A percentile compares a stretch with the other conserved stretches of the same genome.
Evolutionary conservation across 2,888 invertebrate species (phyloP).

Genomic region (Eulithis testata): DNA sequence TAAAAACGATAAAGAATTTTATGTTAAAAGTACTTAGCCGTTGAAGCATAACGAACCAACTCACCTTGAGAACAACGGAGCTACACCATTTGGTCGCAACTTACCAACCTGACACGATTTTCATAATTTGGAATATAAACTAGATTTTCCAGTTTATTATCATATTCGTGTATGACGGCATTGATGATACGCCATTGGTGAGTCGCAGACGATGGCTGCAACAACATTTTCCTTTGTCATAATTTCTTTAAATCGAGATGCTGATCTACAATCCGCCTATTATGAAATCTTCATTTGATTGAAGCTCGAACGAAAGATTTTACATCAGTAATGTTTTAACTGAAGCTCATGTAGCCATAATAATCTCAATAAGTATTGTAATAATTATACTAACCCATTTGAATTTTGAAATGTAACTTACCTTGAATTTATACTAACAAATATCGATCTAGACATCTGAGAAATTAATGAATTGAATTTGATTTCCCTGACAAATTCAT

Average conservation of each 20-base stretch:
- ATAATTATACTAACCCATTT: no score
- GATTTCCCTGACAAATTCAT: no score
- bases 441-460: no score
- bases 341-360: no score
- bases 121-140: slow-evolving; percentile 28
- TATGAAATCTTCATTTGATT: no score
- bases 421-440: no score
- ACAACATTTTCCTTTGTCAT: slow-evolving; percentile 14
- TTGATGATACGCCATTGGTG: not conserved
- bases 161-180: slow-evolving; percentile 15
- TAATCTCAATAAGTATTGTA: no score
- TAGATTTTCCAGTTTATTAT: slow-evolving; percentile 28
- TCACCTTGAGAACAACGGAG: slow-evolving; percentile 53
- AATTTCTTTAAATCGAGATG: slow-evolving; percentile 1
- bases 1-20: slow-evolving; percentile 32
- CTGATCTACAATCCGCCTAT: slow-evolving; percentile 4
- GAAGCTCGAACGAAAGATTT: no score
- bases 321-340: no score
- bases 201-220: not conserved
- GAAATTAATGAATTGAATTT: no score
- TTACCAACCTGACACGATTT: slow-evolving; percentile 17
- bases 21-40: slow-evolving; percentile 32
- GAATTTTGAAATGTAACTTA: no score
- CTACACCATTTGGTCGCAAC: slow-evolving; percentile 25
- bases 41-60: slow-evolving; percentile 46